A percentile compares a stretch with the other conserved stretches of the same genome.
Conservation (phyloP, 1,140 invertebrate species). For the Oncopeltus fasciatus region DNA sequence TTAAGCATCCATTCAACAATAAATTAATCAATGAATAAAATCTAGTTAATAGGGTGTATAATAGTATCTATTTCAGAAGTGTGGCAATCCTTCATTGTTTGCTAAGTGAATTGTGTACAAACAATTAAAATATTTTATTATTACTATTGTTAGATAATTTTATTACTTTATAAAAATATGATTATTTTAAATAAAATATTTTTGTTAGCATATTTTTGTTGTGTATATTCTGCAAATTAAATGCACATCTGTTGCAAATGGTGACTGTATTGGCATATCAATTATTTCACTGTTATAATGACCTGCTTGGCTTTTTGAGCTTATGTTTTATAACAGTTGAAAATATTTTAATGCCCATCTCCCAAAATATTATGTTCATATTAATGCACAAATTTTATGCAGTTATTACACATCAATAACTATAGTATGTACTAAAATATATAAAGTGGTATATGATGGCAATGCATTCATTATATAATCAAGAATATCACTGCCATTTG, state of each 20-base stretch:
- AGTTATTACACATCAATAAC: neutral
- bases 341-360: too few species aligned
- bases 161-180: neutral
- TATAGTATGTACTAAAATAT: neutral
- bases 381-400: neutral
- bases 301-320: neutral
- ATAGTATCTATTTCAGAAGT: neutral
- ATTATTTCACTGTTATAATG: neutral
- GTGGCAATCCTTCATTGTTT: neutral
- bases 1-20: too few species aligned
- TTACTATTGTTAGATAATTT: conserved; percentile 5
- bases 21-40: neutral
- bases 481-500: conserved; percentile 3
- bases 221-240: neutral
- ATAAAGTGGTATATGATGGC: neutral
- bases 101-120: neutral
- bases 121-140: conserved; percentile 3
- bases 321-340: too few species aligned
- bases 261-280: neutral
- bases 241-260: neutral
- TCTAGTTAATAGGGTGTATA: neutral
- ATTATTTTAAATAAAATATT: neutral
- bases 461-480: neutral
- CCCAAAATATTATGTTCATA: neutral
- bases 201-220: neutral